phyloP scores from a whole-genome alignment of 1,140 invertebrate genomes.

The Penaeus japonicus region DNA sequence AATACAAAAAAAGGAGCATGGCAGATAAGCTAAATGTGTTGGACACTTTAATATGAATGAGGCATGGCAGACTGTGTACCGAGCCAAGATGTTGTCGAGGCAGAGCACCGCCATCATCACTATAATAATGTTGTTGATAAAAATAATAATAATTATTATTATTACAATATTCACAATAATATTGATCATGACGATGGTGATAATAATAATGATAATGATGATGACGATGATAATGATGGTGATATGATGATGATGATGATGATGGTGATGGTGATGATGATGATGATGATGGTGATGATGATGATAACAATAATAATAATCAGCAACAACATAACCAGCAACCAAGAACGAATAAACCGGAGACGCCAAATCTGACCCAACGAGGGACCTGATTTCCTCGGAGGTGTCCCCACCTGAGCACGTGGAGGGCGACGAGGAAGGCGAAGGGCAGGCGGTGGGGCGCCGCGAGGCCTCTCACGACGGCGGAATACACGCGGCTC shows the following conservation, averaged over 20 bases:
- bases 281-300: background rate
- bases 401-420: no score
- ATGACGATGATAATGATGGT: background rate
- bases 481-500: slow-evolving; percentile 24
- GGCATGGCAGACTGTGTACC: no score
- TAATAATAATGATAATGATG: background rate
- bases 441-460: slow-evolving; percentile 36
- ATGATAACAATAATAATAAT: background rate
- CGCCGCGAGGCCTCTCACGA: slow-evolving; percentile 26
- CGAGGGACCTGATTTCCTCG: no score
- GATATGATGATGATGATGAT: background rate
- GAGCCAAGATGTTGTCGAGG: no score
- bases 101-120: background rate
- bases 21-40: no score
- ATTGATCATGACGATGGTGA: background rate
- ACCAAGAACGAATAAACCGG: no score
- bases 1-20: no score
- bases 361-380: no score
- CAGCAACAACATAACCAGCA: background rate
- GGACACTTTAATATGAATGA: background rate
- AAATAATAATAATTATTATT: no score
- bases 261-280: background rate
- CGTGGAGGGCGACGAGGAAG: slow-evolving; percentile 37
- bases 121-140: background rate
- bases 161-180: no score